Conservation (phyloP, 2,113 vertebrate species). For the Gila orcuttii region DNA sequence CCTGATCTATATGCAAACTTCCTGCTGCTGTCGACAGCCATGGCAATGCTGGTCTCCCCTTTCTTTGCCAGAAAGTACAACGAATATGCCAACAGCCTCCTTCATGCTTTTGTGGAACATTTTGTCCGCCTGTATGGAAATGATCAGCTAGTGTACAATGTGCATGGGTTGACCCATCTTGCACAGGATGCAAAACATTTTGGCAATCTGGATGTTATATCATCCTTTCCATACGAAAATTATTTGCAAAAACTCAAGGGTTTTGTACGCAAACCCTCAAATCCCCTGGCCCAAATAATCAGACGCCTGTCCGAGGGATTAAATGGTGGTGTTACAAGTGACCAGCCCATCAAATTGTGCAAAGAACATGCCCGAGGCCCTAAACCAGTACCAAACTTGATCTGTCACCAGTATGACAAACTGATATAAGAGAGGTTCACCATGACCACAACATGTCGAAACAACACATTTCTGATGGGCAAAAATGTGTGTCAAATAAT, state of each 20-base stretch:
- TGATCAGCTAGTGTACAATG: too few relatives aligned
- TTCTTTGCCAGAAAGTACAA: too few relatives aligned
- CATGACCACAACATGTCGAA: background rate
- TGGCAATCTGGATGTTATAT: constrained; percentile 7
- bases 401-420: constrained; percentile 19
- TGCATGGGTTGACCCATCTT: too few relatives aligned
- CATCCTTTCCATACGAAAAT: constrained; percentile 17
- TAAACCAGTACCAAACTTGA: background rate
- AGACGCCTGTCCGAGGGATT: constrained; percentile 10
- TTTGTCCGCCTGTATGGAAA: too few relatives aligned
- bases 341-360: background rate
- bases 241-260: constrained; percentile 11
- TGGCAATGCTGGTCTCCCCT: too few relatives aligned
- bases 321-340: background rate
- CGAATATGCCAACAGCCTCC: too few relatives aligned
- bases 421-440: background rate
- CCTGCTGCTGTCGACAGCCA: too few relatives aligned
- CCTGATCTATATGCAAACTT: too few relatives aligned
- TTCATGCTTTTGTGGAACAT: too few relatives aligned
- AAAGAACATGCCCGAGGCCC: constrained; percentile 21
- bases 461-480: constrained; percentile 12
- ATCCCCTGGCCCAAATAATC: constrained; percentile 17
- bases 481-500: constrained; percentile 15
- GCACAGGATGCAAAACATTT: constrained; percentile 1
- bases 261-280: constrained; percentile 22